phyloP scores from a whole-genome alignment of 2,797 vertebrate species.

The Bucorvus abyssinicus region DNA sequence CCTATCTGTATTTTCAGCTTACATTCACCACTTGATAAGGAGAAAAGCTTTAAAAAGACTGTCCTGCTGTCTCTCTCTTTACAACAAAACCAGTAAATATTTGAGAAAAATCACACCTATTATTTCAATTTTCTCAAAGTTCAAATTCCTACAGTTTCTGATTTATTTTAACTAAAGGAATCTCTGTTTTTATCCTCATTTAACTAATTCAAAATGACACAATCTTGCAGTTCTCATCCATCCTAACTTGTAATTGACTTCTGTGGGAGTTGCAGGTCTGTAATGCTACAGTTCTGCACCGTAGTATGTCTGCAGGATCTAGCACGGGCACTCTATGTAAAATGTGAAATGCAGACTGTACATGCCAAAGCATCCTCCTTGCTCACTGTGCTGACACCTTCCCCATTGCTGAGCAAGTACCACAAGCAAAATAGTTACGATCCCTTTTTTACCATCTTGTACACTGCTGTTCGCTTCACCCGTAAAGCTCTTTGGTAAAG shows the following conservation, averaged over 20 bases:
- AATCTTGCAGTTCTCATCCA: neutral
- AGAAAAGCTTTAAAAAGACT: neutral
- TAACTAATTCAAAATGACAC: neutral
- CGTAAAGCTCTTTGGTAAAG: neutral
- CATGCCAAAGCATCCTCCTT: neutral
- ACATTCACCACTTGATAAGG: neutral
- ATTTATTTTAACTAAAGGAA: too few relatives aligned
- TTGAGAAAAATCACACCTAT: neutral
- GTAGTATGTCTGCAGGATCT: neutral
- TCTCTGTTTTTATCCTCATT: neutral
- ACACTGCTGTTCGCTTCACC: neutral
- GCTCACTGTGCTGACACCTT: neutral
- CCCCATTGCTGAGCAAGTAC: neutral
- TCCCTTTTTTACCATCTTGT: neutral
- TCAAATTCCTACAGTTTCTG: neutral
- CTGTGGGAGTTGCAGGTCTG: neutral
- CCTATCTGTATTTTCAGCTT: neutral
- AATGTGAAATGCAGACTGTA: neutral
- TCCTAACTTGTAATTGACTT: neutral
- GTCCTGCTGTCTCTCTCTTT: neutral
- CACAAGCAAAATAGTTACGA: neutral
- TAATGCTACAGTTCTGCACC: neutral
- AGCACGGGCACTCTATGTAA: neutral
- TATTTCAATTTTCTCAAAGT: neutral
- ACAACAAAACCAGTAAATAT: neutral